Conservation (phyloP, 2,113 vertebrate species). For the Ctenodactylus gundi region DNA sequence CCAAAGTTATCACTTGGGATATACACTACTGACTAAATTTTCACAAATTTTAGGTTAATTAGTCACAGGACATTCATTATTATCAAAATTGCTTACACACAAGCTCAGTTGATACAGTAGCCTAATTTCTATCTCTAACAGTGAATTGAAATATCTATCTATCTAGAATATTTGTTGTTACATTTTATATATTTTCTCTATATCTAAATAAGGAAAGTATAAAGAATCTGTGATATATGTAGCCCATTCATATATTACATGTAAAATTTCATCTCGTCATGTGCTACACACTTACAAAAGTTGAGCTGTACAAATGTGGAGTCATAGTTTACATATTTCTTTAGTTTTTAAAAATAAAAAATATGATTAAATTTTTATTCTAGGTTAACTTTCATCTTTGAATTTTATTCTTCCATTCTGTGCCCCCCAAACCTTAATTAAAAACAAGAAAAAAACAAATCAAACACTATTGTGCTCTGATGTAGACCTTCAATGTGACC, state of each 20-base stretch:
- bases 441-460: not conserved
- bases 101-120: not conserved
- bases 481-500: not conserved
- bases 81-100: not conserved
- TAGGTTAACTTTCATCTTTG: not conserved
- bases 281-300: not conserved
- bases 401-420: not conserved
- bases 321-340: not conserved
- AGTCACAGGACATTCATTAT: not conserved
- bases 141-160: not conserved
- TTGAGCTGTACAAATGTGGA: not conserved
- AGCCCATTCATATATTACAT: not conserved
- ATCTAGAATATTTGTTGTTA: not conserved
- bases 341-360: not conserved
- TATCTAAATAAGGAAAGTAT: no score
- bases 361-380: not conserved
- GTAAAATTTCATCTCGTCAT: not conserved
- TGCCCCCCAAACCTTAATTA: not conserved
- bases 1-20: not conserved
- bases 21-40: not conserved
- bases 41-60: not conserved
- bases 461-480: accelerated
- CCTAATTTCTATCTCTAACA: not conserved
- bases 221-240: no score
- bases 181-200: not conserved